Percentiles rank a stretch among this genome's conserved stretches.
Evolutionary conservation across 2,888 invertebrate genomes (phyloP).

Genomic region (Euzophera pinguis): DNA sequence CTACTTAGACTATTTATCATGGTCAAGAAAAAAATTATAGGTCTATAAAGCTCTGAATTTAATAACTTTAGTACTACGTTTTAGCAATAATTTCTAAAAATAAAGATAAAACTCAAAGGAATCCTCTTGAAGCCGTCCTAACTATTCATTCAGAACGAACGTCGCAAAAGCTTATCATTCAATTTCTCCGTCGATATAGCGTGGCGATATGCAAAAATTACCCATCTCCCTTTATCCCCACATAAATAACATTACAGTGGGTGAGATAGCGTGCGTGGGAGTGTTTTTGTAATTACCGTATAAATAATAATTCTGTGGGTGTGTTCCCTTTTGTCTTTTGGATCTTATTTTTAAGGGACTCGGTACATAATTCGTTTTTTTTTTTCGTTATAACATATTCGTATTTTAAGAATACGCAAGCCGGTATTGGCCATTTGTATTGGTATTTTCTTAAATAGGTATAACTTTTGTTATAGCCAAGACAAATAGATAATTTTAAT

Average conservation of each 20-base stretch:
- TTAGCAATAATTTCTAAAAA: background rate
- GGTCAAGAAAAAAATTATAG: too few relatives aligned
- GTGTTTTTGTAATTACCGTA: constrained; percentile 79
- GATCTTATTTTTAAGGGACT: too few relatives aligned
- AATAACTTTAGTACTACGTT: too few relatives aligned
- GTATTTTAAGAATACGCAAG: too few relatives aligned
- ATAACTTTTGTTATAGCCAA: too few relatives aligned
- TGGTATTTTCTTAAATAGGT: too few relatives aligned
- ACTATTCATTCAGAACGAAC: background rate
- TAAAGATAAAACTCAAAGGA: background rate
- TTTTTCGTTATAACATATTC: background rate
- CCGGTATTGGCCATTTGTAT: too few relatives aligned
- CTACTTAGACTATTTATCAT: too few relatives aligned
- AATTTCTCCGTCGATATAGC: constrained; percentile 53
- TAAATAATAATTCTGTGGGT: constrained; percentile 72
- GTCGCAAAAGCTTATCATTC: constrained; percentile 53
- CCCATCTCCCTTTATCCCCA: constrained; percentile 67
- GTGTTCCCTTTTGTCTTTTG: background rate
- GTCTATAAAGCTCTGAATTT: too few relatives aligned
- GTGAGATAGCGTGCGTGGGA: constrained; percentile 66
- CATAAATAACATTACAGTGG: constrained; percentile 72
- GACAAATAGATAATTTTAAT: too few relatives aligned
- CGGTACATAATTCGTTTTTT: background rate
- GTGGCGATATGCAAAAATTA: constrained; percentile 74
- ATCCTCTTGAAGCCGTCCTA: background rate